Evolutionary conservation across 2,888 invertebrate genomes (phyloP).

Genomic region (Nomada ferruginata): DNA sequence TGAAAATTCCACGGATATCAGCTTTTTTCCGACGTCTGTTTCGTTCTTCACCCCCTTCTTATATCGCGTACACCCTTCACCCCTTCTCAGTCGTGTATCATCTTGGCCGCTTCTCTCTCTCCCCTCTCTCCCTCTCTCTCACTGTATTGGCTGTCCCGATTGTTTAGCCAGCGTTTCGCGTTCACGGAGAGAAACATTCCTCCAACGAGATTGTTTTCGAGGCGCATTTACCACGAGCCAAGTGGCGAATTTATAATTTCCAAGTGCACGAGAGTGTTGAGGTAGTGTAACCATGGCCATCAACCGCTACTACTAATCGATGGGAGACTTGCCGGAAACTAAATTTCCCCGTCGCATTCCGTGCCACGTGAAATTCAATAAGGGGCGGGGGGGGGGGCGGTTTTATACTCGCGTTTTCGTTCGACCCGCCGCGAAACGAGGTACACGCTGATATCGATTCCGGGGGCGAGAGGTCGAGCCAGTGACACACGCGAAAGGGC

Average conservation of each 20-base stretch:
- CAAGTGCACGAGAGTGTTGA: conserved; percentile 20
- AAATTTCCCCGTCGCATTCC: conserved; percentile 30
- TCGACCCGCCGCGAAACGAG: not conserved
- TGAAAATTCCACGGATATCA: conserved; percentile 83
- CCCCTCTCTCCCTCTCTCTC: too few relatives aligned
- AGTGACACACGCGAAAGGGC: conserved; percentile 44
- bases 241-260: conserved; percentile 55
- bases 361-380: conserved; percentile 41
- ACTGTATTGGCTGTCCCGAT: conserved; percentile 60
- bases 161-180: conserved; percentile 45
- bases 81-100: conserved; percentile 37
- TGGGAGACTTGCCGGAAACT: conserved; percentile 41
- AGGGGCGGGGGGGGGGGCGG: not conserved
- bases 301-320: conserved; percentile 51
- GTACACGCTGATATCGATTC: conserved; percentile 71
- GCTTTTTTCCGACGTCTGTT: conserved; percentile 71
- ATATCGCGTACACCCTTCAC: conserved; percentile 48
- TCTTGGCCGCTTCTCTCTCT: conserved; percentile 22
- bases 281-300: conserved; percentile 19
- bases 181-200: conserved; percentile 29
- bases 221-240: conserved; percentile 26
- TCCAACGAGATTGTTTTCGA: conserved; percentile 39
- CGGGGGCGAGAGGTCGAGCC: conserved; percentile 34
- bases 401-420: conserved; percentile 9
- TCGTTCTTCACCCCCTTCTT: conserved; percentile 60